A percentile compares a stretch with the other conserved stretches of the same genome.
Evolutionary conservation across 2,888 invertebrate species (phyloP).

Genomic region (Anarsia innoxiella): DNA sequence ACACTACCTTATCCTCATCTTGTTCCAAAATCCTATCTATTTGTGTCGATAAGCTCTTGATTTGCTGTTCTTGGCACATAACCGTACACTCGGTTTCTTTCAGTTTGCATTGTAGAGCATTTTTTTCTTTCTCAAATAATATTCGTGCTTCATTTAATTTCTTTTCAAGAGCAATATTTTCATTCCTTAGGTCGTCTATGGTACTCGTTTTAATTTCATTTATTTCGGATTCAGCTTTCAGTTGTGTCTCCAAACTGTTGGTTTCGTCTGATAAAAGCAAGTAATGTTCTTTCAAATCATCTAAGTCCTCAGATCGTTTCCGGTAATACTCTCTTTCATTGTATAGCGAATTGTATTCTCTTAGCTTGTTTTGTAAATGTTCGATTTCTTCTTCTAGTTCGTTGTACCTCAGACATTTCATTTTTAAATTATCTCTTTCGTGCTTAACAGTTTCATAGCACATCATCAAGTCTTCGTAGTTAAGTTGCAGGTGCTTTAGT

Average conservation of each 20-base stretch:
- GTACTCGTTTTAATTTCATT: constrained; percentile 45
- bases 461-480: constrained; percentile 51
- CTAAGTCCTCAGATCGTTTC: constrained; percentile 53
- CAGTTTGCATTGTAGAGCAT: constrained; percentile 60
- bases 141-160: constrained; percentile 45
- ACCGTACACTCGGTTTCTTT: constrained; percentile 71
- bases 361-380: constrained; percentile 38
- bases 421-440: constrained; percentile 44
- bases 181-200: constrained; percentile 44
- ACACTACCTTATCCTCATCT: no score
- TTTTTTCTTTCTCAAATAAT: constrained; percentile 63
- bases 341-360: constrained; percentile 55
- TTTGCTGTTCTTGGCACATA: constrained; percentile 75
- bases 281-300: constrained; percentile 54
- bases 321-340: constrained; percentile 60
- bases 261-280: constrained; percentile 55
- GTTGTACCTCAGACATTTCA: constrained; percentile 42
- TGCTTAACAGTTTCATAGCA: constrained; percentile 56
- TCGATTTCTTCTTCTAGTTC: constrained; percentile 52
- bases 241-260: constrained; percentile 47
- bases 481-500: constrained; percentile 51
- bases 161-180: constrained; percentile 48
- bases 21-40: constrained; percentile 65
- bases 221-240: constrained; percentile 59
- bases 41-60: constrained; percentile 67